These are phyloP conservation scores for Dichetophora obliterata DNA, from an alignment of 2,888 invertebrate species.

Conservation along the genomic window DNA sequence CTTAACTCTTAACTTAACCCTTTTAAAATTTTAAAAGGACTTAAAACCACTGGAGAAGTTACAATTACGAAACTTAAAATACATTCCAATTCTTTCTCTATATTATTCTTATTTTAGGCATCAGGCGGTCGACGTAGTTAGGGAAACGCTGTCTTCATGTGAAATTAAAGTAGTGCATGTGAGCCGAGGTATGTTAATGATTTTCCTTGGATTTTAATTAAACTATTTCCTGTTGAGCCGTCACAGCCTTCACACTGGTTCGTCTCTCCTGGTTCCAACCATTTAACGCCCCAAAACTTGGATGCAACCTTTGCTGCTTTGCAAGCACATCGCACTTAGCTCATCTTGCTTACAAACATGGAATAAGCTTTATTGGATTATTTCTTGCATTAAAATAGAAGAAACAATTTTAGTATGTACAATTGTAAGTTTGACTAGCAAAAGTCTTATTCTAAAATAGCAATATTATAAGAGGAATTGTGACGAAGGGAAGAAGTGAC, in stretches of 20 bases:
- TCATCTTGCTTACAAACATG: conserved; percentile 24
- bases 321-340: neutral
- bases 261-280: neutral
- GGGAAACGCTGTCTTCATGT: no score
- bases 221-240: conserved; percentile 52
- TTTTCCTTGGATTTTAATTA: conserved; percentile 47
- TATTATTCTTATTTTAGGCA: no score
- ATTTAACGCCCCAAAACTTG: neutral
- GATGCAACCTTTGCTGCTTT: neutral
- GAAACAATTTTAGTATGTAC: neutral
- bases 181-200: conserved; percentile 2
- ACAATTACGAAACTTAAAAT: no score
- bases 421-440: neutral
- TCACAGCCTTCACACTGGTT: conserved; percentile 12
- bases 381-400: conserved; percentile 43
- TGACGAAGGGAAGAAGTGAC: neutral
- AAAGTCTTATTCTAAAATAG: neutral
- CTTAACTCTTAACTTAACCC: no score
- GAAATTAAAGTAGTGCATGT: neutral
- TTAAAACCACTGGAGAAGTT: no score
- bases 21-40: no score
- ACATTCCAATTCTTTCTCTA: no score
- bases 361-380: conserved; percentile 51
- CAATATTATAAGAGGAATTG: neutral
- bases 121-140: no score